phyloP scores from a whole-genome alignment of 2,113 vertebrate genomes.

The Scomber japonicus region DNA sequence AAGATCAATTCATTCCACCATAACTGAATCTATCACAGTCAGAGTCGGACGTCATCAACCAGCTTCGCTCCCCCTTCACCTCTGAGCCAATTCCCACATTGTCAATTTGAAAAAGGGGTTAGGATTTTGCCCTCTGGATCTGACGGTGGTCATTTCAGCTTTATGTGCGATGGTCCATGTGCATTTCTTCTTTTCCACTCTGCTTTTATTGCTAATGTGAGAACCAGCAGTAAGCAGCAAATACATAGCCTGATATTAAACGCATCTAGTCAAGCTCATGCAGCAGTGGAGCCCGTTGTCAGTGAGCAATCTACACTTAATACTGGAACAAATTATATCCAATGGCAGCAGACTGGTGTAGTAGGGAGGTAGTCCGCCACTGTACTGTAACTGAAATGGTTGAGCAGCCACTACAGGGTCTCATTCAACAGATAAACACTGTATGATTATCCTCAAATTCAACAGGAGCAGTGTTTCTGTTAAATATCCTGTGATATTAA shows the following conservation, averaged over 20 bases:
- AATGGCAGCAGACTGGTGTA: constrained; percentile 18
- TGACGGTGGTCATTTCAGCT: constrained; percentile 24
- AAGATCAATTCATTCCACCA: background rate
- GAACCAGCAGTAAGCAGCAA: constrained; percentile 12
- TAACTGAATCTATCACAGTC: background rate
- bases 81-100: background rate
- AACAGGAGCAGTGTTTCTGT: background rate
- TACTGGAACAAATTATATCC: constrained; percentile 34
- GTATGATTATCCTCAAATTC: background rate
- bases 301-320: constrained; percentile 1
- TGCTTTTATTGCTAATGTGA: constrained; percentile 25
- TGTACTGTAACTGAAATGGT: background rate
- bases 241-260: constrained; percentile 39
- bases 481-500: background rate
- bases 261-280: constrained; percentile 22
- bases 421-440: constrained; percentile 17
- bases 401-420: constrained; percentile 17
- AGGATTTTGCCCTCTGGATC: background rate
- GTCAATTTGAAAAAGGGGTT: constrained; percentile 18
- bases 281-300: background rate
- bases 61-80: background rate
- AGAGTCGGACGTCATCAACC: background rate
- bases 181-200: constrained; percentile 17
- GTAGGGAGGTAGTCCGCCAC: background rate
- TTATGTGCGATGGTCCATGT: constrained; percentile 7